Conservation (phyloP, 92 coral and sea anemone species). For the Epizoanthus fatuus region DNA sequence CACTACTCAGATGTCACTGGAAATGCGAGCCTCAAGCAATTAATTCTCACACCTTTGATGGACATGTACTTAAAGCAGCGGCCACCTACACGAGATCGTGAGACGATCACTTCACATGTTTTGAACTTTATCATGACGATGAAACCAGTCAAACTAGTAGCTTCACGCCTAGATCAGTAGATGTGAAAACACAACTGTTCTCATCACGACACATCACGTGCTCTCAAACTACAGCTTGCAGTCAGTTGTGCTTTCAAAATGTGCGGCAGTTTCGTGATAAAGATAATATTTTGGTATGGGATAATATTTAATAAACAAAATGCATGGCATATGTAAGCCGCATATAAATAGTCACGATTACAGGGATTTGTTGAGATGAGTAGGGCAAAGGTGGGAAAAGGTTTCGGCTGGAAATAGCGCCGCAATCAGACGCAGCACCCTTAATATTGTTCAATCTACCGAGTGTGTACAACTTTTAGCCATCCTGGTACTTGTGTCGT, state of each 20-base stretch:
- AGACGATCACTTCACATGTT: background rate
- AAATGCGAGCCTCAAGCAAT: constrained; percentile 18
- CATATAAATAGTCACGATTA: background rate
- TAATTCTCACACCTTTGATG: constrained; percentile 2
- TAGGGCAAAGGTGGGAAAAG: constrained; percentile 13
- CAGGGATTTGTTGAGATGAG: background rate
- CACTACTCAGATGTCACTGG: background rate
- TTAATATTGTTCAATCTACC: background rate
- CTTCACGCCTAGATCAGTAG: background rate
- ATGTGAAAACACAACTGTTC: background rate
- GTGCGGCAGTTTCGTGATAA: background rate
- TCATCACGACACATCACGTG: background rate
- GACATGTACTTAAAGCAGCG: background rate
- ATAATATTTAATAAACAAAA: background rate
- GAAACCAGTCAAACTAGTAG: background rate
- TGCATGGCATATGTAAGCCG: constrained; percentile 1
- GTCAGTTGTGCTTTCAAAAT: background rate
- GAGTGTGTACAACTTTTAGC: background rate
- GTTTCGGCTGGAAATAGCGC: background rate
- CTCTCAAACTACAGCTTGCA: background rate
- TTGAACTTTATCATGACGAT: background rate
- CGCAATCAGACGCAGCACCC: background rate
- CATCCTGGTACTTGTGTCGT: background rate
- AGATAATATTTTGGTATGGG: background rate
- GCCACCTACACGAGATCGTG: background rate